phyloP scores from a whole-genome alignment of 2,888 invertebrate species.

The Oconnorella tubifera region DNA sequence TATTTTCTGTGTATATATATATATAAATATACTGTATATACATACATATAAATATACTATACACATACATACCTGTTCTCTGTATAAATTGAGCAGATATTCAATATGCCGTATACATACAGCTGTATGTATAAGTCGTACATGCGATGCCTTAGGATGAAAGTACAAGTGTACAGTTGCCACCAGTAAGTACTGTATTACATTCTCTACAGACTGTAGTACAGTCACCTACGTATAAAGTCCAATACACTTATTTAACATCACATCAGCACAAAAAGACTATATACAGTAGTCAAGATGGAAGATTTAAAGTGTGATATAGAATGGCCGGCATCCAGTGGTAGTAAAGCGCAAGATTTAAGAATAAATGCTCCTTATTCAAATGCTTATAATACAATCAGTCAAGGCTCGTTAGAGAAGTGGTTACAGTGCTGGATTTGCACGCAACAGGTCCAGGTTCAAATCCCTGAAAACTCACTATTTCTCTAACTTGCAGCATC shows the following conservation, averaged over 20 bases:
- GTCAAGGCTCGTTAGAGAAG: too few relatives aligned
- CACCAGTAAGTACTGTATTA: constrained; percentile 45
- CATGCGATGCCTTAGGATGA: constrained; percentile 84
- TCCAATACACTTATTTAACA: too few relatives aligned
- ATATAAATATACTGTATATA: neutral
- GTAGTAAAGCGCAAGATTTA: too few relatives aligned
- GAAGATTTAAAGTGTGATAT: neutral
- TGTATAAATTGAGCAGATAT: constrained; percentile 56
- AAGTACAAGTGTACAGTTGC: constrained; percentile 93
- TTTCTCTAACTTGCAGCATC: too few relatives aligned
- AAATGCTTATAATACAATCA: too few relatives aligned
- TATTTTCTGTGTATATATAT: too few relatives aligned
- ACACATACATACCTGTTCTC: constrained; percentile 11
- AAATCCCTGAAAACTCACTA: too few relatives aligned
- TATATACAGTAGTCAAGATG: neutral
- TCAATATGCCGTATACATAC: constrained; percentile 70
- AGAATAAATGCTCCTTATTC: too few relatives aligned
- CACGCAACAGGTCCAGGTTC: too few relatives aligned
- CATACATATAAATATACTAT: neutral
- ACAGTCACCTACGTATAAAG: constrained; percentile 45
- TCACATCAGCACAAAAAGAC: too few relatives aligned
- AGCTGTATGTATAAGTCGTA: constrained; percentile 79
- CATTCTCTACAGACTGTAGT: constrained; percentile 41
- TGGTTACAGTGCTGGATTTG: too few relatives aligned
- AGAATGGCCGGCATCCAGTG: too few relatives aligned